phyloP scores from a whole-genome alignment of 2,113 vertebrate genomes.

The Ceyx cyanopectus region DNA sequence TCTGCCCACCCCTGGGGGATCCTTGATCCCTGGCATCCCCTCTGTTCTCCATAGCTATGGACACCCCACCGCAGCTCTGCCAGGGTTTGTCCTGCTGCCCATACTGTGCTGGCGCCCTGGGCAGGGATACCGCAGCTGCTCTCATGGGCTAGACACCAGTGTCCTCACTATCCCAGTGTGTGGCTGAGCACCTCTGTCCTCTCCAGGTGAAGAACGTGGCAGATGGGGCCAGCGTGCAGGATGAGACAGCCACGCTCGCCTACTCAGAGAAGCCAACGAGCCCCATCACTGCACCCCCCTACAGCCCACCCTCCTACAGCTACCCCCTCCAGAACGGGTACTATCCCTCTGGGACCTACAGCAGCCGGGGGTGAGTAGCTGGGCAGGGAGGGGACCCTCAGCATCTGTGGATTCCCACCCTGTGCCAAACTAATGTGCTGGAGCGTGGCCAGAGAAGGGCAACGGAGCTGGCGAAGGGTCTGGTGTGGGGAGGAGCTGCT shows the following conservation, averaged over 20 bases:
- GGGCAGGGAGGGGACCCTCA: background rate
- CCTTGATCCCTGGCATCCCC: background rate
- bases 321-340: conserved; percentile 54
- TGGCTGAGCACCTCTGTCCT: accelerated
- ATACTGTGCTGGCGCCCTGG: background rate
- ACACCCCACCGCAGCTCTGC: background rate
- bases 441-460: background rate
- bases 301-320: conserved; percentile 43
- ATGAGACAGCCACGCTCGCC: conserved; percentile 77
- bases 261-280: conserved; percentile 77
- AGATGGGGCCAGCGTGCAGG: conserved; percentile 70
- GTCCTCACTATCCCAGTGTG: accelerated
- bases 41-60: accelerated
- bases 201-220: conserved; percentile 87
- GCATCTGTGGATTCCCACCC: background rate
- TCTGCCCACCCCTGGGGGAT: background rate
- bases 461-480: background rate
- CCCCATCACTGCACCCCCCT: conserved; percentile 56
- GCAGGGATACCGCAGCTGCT: background rate
- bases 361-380: conserved; percentile 68
- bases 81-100: background rate
- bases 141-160: accelerated
- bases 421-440: background rate
- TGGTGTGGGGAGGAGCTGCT: background rate
- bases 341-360: conserved; percentile 47